Evolutionary conservation across 2,797 vertebrate genomes (phyloP), one percentile per base, ranked within the genome.

Genomic region (Fundulus diaphanus): DNA sequence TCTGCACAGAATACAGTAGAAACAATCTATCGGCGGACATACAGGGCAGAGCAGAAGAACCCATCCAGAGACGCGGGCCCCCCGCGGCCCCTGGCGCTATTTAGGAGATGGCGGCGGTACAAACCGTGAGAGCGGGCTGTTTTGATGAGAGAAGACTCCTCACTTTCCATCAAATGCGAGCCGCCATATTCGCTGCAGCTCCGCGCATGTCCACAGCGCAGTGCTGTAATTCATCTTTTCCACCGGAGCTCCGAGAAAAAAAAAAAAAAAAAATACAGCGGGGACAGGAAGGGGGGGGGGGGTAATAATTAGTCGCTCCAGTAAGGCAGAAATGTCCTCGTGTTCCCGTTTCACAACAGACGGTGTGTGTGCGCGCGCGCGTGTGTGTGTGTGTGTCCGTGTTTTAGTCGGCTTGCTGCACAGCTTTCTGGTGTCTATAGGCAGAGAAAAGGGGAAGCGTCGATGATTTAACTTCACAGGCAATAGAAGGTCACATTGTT

Each of bases 131-230:
- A 79, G 72, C 75, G 46, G 74, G 65, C 31, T 84, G 72, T 88
- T 90, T 88, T 88, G 88, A 84, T 80, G 86, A 84, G 82, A 87
- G 90, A 90, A 87, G 90, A 90, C 71, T 84, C 87, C 90, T 92
- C 87, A 91, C 91, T 94, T 91, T 92, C 90, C 90, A 88, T 92
- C 89, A 87, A 90, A 92, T 86, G 89, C 90, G 84, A 84, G 92
- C 90, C 94, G 94, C 94, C 94, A 95, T 95, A 83, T 95, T 94
- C 93, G 86, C 89, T 92, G 92, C 92, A 92, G 90, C 88, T 89
- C 88, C 93, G 94, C 93, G 93, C 94, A 95, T 95, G 94, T 94
- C 93, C 92, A 86, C 84, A 77, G 18, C 91, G 90, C 88, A 85
- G 89, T 84, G 89, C 88, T 92, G 77, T 81, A 89, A 89, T 85